Evolutionary conservation across 2,113 vertebrate genomes (phyloP).

Genomic region (Corydoras maculifer): DNA sequence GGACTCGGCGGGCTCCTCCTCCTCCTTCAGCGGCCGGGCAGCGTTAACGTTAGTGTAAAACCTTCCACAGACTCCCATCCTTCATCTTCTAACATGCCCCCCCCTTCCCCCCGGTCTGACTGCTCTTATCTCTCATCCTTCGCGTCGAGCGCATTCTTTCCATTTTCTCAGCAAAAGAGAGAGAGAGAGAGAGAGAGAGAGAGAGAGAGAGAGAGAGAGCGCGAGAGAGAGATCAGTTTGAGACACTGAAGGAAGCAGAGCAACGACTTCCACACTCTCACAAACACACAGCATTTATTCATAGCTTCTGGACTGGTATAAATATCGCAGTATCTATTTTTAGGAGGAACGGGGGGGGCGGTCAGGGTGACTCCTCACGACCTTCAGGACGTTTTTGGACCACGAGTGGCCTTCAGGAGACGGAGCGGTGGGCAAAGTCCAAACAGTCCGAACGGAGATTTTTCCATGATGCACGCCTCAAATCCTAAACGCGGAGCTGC

Average conservation of each 20-base stretch:
- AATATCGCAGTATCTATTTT: conserved; percentile 35
- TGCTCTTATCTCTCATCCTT: conserved; percentile 46
- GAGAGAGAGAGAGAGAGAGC: too few species aligned
- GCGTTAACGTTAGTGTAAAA: too few species aligned
- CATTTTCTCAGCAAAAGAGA: conserved; percentile 56
- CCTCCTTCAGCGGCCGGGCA: too few species aligned
- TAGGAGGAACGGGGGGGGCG: conserved; percentile 32
- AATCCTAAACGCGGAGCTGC: conserved; percentile 22
- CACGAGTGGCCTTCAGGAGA: conserved; percentile 23
- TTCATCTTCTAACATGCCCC: too few species aligned
- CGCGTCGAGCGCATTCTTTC: conserved; percentile 52
- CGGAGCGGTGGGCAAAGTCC: conserved; percentile 9
- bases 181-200: neutral
- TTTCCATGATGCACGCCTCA: conserved; percentile 30
- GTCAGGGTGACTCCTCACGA: conserved; percentile 40
- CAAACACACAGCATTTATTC: conserved; percentile 53
- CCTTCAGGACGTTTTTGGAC: conserved; percentile 47
- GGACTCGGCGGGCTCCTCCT: too few species aligned
- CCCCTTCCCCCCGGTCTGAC: conserved; percentile 11
- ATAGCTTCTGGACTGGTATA: conserved; percentile 51
- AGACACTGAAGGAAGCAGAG: conserved; percentile 41
- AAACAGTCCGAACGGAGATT: conserved; percentile 25
- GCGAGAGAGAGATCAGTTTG: conserved; percentile 34
- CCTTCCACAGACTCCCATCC: too few species aligned
- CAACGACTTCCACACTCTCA: conserved; percentile 55